Evolutionary conservation across 30 jellyfish, hydroid and myxozoan genomes (phyloP), one percentile per base, ranked within the genome.

Genomic region (Catostylus mosaicus): DNA sequence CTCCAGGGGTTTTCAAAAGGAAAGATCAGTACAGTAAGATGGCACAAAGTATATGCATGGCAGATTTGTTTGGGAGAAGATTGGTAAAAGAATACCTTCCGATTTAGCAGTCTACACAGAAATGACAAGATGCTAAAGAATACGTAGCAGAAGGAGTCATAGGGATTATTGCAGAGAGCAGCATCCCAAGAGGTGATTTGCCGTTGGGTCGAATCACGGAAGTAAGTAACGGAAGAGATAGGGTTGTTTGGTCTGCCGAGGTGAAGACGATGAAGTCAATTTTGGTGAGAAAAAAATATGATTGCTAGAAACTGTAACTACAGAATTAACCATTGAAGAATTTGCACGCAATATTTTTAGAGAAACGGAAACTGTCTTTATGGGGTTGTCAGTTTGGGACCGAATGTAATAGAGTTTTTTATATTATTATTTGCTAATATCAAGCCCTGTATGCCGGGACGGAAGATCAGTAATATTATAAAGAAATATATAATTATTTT

Each of bases 111-210:
- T 1, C 35, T 1, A 62, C 78, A 33, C 80, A 67, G 23, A 84
- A 84, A 48, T 73, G 95, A 84, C 48, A 71, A 14, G 30, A 16
- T 34, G 50, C 8, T 0, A 47, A 65, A 33, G n/a, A 77, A 33
- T 62, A 59, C 64, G 1, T 84, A 14, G 61, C 57, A 60, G 84
- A 22, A 66, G 78, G 81, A 10, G 89, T 73, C 40, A 46, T 73
- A 19, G 94, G 36, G 83, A 83, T 78, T 63, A 61, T 64, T 29
- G 63, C 63, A 6, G 82, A 78, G 50, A 68, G 57, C 56, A 77
- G 33, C 83, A 38, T 37, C 19, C 88, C 88, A 1, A 59, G 88
- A 71, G 77, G 88, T 73, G 67, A 59, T 4, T 84, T 88, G 94
- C 88, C 82, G 38, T 59, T 84, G 64, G 94, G 88, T 29, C 14